These are phyloP conservation scores for Hololepta plana DNA, from an alignment of 2,888 invertebrate species.

Conservation along the genomic window DNA sequence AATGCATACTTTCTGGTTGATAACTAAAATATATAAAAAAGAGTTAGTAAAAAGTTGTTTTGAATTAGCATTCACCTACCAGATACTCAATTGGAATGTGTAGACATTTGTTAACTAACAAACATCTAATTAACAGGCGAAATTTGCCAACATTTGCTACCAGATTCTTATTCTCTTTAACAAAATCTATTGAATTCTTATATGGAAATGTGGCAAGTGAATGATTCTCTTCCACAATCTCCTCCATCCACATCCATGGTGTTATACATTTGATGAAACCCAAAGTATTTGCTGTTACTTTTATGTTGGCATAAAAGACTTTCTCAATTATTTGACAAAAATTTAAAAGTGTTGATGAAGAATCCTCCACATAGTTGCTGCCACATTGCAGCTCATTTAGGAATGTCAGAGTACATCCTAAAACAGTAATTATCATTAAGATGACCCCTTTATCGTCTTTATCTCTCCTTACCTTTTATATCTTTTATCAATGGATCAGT, in stretches of 20 bases:
- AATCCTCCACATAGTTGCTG: too few relatives aligned
- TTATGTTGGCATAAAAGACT: constrained; percentile 35
- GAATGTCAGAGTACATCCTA: constrained; percentile 27
- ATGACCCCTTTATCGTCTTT: too few relatives aligned
- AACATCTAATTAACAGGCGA: constrained; percentile 31
- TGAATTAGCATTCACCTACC: constrained; percentile 19
- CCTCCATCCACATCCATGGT: constrained; percentile 36
- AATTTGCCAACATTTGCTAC: constrained; percentile 28
- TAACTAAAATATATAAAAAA: constrained; percentile 6
- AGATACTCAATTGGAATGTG: constrained; percentile 33
- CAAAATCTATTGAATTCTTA: constrained; percentile 29
- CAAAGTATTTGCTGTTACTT: constrained; percentile 23
- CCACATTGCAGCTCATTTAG: constrained; percentile 22
- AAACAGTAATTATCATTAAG: too few relatives aligned
- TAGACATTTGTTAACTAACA: constrained; percentile 32
- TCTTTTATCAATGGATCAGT: too few relatives aligned
- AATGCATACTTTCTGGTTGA: background rate
- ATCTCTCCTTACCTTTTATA: too few relatives aligned
- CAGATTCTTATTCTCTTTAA: constrained; percentile 25
- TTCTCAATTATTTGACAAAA: constrained; percentile 36
- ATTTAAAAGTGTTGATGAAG: constrained; percentile 26
- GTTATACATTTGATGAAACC: constrained; percentile 27
- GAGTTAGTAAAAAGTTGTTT: constrained; percentile 13
- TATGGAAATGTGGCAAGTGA: constrained; percentile 2
- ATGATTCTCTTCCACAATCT: constrained; percentile 22